A percentile compares a stretch with the other conserved stretches of the same genome.
Conservation (phyloP, 2,113 vertebrate genomes). For the Cavia aperea region DNA sequence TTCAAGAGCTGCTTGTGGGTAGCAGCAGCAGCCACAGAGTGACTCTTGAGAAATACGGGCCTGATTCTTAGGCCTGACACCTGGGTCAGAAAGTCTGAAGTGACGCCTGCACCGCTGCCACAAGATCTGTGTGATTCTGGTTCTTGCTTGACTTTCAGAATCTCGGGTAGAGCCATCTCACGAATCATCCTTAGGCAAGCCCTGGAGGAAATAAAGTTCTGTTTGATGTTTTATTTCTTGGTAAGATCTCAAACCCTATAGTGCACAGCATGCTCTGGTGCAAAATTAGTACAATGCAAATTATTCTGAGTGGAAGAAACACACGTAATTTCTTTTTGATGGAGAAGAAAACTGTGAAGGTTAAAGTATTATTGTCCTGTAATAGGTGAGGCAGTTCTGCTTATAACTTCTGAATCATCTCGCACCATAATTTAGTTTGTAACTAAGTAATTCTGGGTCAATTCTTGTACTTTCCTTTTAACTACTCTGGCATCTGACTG, state of each 20-base stretch:
- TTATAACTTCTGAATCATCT: fast-evolving
- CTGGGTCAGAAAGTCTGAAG: fast-evolving
- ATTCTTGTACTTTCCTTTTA: fast-evolving
- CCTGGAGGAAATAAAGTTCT: fast-evolving
- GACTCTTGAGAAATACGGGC: neutral
- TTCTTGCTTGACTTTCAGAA: neutral
- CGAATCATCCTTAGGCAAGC: fast-evolving
- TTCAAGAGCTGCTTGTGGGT: fast-evolving
- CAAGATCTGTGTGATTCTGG: fast-evolving
- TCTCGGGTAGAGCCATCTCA: fast-evolving
- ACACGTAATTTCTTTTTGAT: fast-evolving
- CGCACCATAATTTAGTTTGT: fast-evolving
- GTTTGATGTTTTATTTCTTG: neutral
- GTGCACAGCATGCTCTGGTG: fast-evolving
- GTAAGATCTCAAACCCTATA: neutral
- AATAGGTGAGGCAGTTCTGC: fast-evolving
- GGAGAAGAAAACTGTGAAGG: fast-evolving
- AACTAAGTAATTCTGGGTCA: fast-evolving
- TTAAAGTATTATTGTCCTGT: fast-evolving
- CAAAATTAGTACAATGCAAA: neutral
- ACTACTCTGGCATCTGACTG: neutral
- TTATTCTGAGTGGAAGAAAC: fast-evolving
- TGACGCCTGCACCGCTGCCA: fast-evolving
- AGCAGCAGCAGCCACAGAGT: fast-evolving
- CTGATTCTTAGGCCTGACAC: fast-evolving